Percentiles rank a stretch among this genome's conserved stretches.
These are phyloP conservation scores for Synodontis membranacea DNA, from an alignment of 2,113 vertebrate genomes.

Conservation along the genomic window DNA sequence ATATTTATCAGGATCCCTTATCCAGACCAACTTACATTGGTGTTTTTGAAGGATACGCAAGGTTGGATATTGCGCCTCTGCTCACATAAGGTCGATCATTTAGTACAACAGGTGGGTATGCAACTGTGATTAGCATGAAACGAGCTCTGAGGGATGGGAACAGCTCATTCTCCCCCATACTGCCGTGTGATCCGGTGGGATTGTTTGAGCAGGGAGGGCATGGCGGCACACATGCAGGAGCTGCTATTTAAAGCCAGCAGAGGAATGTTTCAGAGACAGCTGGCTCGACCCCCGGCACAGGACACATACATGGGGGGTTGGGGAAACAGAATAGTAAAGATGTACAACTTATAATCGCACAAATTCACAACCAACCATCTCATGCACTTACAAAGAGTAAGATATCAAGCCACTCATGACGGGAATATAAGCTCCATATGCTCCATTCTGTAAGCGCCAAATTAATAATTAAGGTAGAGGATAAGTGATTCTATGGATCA, in stretches of 20 bases:
- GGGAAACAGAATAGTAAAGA: neutral
- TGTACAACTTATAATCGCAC: neutral
- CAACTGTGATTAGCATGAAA: conserved; percentile 8
- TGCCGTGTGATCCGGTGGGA: conserved; percentile 17
- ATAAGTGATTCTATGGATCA: neutral
- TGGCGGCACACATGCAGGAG: conserved; percentile 30
- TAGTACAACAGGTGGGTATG: conserved; percentile 17
- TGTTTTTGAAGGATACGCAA: too few relatives aligned
- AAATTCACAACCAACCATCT: conserved; percentile 10
- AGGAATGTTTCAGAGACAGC: conserved; percentile 74
- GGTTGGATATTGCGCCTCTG: neutral
- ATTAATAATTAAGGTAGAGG: neutral
- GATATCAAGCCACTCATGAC: neutral
- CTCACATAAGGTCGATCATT: neutral
- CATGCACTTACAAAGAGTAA: neutral
- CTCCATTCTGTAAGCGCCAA: neutral
- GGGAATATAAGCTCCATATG: neutral
- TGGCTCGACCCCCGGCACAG: conserved; percentile 48
- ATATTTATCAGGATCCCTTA: too few relatives aligned
- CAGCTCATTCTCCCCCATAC: conserved; percentile 7
- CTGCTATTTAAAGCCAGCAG: conserved; percentile 72
- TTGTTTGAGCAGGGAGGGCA: conserved; percentile 43
- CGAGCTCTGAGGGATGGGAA: neutral
- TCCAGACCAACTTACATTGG: too few relatives aligned
- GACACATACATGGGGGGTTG: conserved; percentile 29